phyloP scores from a whole-genome alignment of 1,140 invertebrate species.

The Teleopsis dalmanni region DNA sequence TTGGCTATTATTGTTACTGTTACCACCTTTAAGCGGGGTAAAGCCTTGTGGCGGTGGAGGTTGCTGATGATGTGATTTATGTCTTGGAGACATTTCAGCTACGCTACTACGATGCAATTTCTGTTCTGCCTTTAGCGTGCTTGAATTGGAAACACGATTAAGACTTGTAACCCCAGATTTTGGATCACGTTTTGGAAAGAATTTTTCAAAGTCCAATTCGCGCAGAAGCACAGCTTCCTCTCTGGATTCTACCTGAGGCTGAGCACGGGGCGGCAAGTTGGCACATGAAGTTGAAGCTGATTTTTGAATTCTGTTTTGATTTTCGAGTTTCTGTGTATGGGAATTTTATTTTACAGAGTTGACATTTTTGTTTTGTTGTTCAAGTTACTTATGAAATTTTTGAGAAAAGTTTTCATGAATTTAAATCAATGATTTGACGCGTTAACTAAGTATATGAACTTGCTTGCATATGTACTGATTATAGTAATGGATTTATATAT shows the following conservation, averaged over 20 bases:
- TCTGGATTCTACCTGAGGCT: too few relatives aligned
- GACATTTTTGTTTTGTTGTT: not conserved
- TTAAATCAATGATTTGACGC: too few relatives aligned
- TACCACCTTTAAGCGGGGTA: slow-evolving; percentile 29
- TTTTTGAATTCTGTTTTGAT: slow-evolving; percentile 39
- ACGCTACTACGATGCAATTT: slow-evolving; percentile 36
- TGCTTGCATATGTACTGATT: too few relatives aligned
- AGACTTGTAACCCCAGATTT: not conserved
- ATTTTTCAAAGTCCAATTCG: slow-evolving; percentile 76
- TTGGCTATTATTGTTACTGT: not conserved
- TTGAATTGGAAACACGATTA: slow-evolving; percentile 22
- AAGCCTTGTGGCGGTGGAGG: slow-evolving; percentile 32
- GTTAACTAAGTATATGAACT: too few relatives aligned
- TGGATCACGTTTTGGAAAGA: slow-evolving; percentile 59
- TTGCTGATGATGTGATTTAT: slow-evolving; percentile 6
- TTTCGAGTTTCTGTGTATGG: slow-evolving; percentile 34
- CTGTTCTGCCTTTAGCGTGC: slow-evolving; percentile 35
- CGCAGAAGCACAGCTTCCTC: slow-evolving; percentile 67
- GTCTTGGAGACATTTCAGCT: slow-evolving; percentile 20
- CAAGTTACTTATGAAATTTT: too few relatives aligned
- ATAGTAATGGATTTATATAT: too few relatives aligned
- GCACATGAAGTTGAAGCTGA: slow-evolving; percentile 41
- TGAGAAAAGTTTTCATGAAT: too few relatives aligned
- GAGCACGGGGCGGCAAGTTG: slow-evolving; percentile 32
- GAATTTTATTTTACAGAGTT: slow-evolving; percentile 2